Percentiles rank a stretch among this genome's conserved stretches.
Conservation (phyloP, 2,797 vertebrate species). For the Hydrophis major region DNA sequence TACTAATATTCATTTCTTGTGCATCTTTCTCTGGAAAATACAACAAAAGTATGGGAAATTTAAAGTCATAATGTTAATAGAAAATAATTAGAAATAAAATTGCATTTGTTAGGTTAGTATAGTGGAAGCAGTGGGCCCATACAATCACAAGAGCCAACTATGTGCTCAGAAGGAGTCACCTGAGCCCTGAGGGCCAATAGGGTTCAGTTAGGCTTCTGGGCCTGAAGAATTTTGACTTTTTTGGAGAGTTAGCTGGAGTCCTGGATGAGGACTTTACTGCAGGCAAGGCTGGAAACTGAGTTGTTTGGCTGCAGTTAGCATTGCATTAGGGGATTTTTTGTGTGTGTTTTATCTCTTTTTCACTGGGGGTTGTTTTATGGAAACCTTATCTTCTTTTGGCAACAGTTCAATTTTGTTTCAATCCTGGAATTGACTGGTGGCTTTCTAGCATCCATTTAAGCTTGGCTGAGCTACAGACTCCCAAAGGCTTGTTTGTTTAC, state of each 20-base stretch:
- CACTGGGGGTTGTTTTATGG: background rate
- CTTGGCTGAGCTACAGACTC: background rate
- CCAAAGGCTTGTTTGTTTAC: background rate
- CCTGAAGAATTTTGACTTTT: background rate
- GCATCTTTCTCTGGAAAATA: slow-evolving; percentile 28
- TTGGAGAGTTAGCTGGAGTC: background rate
- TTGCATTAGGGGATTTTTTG: background rate
- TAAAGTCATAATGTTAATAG: background rate
- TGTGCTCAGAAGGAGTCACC: background rate
- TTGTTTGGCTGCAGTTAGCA: background rate
- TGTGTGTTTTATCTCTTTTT: background rate
- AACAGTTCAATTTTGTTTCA: background rate
- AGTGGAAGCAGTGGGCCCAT: background rate
- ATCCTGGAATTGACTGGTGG: background rate
- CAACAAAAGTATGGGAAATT: slow-evolving; percentile 4
- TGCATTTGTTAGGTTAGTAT: background rate
- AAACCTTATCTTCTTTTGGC: background rate
- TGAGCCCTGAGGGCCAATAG: background rate
- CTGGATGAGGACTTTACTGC: background rate
- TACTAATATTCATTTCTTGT: background rate
- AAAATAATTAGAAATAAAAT: background rate
- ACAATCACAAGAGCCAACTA: background rate
- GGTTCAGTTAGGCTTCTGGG: background rate
- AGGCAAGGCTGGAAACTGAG: background rate
- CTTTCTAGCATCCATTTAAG: background rate